Conservation (phyloP, 2,797 vertebrate species). For the Agapornis canus region DNA sequence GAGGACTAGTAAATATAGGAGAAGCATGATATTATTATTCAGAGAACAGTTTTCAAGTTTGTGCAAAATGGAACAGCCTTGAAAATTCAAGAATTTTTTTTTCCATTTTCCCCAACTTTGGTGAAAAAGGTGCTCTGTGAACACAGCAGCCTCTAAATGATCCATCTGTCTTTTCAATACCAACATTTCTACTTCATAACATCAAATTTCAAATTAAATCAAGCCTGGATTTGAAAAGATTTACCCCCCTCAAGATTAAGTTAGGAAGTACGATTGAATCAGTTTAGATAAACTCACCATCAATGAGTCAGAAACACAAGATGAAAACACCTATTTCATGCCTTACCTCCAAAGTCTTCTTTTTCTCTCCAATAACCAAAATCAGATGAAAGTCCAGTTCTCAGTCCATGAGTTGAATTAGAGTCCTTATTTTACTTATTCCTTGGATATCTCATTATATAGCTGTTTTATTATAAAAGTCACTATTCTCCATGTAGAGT, state of each 20-base stretch:
- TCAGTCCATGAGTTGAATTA: not conserved
- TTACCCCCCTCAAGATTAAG: accelerated
- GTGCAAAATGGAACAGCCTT: not conserved
- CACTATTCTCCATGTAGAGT: not conserved
- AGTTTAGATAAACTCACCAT: not conserved
- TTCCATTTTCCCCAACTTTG: not conserved
- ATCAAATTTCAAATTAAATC: not conserved
- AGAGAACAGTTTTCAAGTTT: not conserved
- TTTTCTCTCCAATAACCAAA: not conserved
- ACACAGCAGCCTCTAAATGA: not conserved
- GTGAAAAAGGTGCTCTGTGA: not conserved
- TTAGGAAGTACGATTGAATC: not conserved
- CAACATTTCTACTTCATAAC: not conserved
- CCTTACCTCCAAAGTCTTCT: not conserved
- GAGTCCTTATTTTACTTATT: not conserved
- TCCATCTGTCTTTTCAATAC: not conserved
- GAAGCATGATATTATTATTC: accelerated
- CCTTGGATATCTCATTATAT: not conserved
- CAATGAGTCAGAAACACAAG: not conserved
- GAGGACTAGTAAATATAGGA: not conserved
- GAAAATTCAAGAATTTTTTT: not conserved
- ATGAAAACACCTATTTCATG: not conserved
- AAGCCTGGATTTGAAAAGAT: not conserved
- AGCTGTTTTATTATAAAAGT: not conserved
- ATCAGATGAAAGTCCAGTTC: not conserved